Evolutionary conservation across 2,797 vertebrate species (phyloP), one percentile per base, ranked within the genome.

Genomic region (Mastacembelus armatus): DNA sequence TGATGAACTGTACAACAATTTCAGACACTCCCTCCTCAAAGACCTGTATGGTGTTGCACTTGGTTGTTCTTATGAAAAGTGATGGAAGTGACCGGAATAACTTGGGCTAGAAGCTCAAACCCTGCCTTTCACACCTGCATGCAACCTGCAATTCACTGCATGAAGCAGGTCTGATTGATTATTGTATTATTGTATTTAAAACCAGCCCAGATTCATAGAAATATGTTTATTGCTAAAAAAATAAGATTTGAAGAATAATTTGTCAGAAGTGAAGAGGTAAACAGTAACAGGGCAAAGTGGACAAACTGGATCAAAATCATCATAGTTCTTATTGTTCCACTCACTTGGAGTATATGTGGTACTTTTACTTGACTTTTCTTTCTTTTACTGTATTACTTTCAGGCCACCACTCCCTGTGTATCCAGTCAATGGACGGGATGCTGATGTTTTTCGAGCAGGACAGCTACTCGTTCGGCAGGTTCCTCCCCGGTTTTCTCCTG

Each of bases 351-450:
- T n/a, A n/a, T n/a, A n/a, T n/a, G n/a, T n/a, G n/a, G n/a, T n/a
- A n/a, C n/a, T n/a, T 48, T 29, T 56, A 33, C 30, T 35, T 21
- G 27, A 0, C 19, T 19, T 3, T 18, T 19, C n/a, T 1, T 14
- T 35, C 10, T 2, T 5, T 61, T 15, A 42, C 19, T 66, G 38
- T 24, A 4, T n/a, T n/a, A n/a, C n/a, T n/a, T n/a, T 32, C 90
- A 99, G 98, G 96, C 82, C 96, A 96, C 50, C 96, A 99, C 86
- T 95, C 96, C 49, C 95, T 99, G 79, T 99, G 97, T 51, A 96
- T 99, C 83, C 98, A 99, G 90, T 99, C 97, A 10, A 94, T 98
- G 95, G 98, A 99, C 57, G 98, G 98, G 47, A 97, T 99, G 96
- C 93, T 99, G 60, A 98, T 97, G 95, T 91, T 99, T 74, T 98